Evolutionary conservation across 2,888 invertebrate genomes (phyloP).

Genomic region (Trimorus sp.): DNA sequence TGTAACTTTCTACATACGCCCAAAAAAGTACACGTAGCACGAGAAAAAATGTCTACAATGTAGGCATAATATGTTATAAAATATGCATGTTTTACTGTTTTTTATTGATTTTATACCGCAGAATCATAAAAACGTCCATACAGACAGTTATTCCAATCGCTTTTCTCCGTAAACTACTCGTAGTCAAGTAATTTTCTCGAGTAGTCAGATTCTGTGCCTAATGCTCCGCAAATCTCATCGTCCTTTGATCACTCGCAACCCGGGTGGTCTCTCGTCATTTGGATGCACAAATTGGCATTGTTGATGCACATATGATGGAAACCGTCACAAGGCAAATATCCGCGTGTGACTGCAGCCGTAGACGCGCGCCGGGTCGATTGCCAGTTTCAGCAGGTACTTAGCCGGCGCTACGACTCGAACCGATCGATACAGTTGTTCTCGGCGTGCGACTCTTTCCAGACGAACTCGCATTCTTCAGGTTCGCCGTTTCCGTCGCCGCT

Average conservation of each 20-base stretch:
- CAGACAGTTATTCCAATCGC: no score
- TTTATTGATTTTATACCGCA: no score
- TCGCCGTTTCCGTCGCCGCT: conserved; percentile 37
- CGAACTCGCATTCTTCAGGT: conserved; percentile 52
- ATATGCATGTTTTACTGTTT: no score
- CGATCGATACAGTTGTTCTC: conserved; percentile 65
- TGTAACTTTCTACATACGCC: no score
- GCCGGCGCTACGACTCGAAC: conserved; percentile 62
- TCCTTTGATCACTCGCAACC: no score
- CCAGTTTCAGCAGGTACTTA: conserved; percentile 70
- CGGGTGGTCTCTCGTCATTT: background rate
- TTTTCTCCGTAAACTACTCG: background rate
- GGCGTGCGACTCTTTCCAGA: conserved; percentile 57
- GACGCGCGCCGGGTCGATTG: conserved; percentile 67
- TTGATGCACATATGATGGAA: conserved; percentile 22
- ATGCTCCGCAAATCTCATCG: no score
- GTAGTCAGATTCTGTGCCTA: no score
- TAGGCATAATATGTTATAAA: no score
- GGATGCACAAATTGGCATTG: conserved; percentile 13
- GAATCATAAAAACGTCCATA: no score
- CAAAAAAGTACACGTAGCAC: no score
- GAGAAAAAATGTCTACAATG: no score
- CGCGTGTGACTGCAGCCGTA: conserved; percentile 50
- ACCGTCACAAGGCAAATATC: conserved; percentile 24
- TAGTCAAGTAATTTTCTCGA: no score